Percentiles rank a stretch among this genome's conserved stretches.
phyloP scores from a whole-genome alignment of 2,888 invertebrate species.

The Onthophagus sagittarius region DNA sequence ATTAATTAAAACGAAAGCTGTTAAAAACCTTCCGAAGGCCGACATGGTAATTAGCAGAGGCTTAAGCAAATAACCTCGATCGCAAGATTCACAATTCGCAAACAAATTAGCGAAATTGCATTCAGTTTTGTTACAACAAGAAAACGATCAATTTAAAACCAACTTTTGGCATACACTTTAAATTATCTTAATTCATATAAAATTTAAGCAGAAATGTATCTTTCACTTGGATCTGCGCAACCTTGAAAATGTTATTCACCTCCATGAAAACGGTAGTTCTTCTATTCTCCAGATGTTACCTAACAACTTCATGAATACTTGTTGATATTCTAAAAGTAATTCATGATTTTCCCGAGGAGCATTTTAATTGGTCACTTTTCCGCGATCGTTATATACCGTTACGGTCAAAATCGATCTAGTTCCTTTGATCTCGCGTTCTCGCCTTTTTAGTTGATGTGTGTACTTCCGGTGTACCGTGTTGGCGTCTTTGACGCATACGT shows the following conservation, averaged over 20 bases:
- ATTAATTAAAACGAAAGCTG: background rate
- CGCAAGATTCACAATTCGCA: too few relatives aligned
- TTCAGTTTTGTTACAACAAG: too few relatives aligned
- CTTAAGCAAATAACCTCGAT: too few relatives aligned
- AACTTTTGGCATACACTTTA: background rate
- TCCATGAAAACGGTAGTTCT: background rate
- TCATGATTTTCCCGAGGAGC: too few relatives aligned
- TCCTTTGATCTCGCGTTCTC: background rate
- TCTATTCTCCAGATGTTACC: background rate
- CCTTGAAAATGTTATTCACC: background rate
- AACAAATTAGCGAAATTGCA: too few relatives aligned
- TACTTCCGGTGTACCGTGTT: background rate
- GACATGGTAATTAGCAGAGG: background rate
- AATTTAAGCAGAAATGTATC: background rate
- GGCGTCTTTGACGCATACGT: background rate
- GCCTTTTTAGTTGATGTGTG: background rate
- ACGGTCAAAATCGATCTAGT: background rate
- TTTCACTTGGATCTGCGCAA: background rate
- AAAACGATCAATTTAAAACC: too few relatives aligned
- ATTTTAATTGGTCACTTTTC: too few relatives aligned
- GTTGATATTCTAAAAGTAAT: background rate
- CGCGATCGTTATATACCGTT: background rate
- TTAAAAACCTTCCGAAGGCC: background rate
- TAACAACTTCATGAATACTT: background rate
- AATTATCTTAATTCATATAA: background rate